Percentiles rank a stretch among this genome's conserved stretches.
Conservation (phyloP, 2,113 vertebrate genomes). For the Chaetura pelagica region DNA sequence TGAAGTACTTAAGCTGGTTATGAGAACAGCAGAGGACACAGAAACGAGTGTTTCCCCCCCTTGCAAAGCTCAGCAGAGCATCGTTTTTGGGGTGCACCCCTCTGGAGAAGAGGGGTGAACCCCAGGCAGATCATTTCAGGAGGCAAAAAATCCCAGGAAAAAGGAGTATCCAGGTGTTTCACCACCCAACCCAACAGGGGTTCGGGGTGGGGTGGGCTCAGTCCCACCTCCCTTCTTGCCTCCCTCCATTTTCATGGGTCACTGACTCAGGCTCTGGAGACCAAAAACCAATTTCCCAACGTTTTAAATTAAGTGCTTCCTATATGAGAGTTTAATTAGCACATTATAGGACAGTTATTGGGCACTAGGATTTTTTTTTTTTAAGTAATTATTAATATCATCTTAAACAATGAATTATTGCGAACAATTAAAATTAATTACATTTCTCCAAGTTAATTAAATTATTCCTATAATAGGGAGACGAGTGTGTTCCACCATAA, state of each 20-base stretch:
- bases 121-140: background rate
- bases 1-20: background rate
- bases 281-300: background rate
- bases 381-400: conserved; percentile 69
- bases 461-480: conserved; percentile 68
- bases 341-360: conserved; percentile 54
- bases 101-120: background rate
- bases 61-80: background rate
- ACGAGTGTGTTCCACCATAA: conserved; percentile 20
- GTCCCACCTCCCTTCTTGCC: background rate
- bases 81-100: fast-evolving
- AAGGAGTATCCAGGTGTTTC: background rate
- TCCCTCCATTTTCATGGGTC: background rate
- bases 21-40: fast-evolving
- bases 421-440: conserved; percentile 82
- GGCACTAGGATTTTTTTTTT: conserved; percentile 27
- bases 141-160: background rate
- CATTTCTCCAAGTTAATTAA: conserved; percentile 78
- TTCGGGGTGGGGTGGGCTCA: fast-evolving
- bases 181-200: fast-evolving
- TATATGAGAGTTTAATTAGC: conserved; percentile 65
- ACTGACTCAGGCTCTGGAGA: background rate
- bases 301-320: conserved; percentile 48
- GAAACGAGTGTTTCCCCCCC: background rate
- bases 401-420: conserved; percentile 78